Conservation (phyloP, 1,140 invertebrate genomes). For the Drosophila rufa region DNA sequence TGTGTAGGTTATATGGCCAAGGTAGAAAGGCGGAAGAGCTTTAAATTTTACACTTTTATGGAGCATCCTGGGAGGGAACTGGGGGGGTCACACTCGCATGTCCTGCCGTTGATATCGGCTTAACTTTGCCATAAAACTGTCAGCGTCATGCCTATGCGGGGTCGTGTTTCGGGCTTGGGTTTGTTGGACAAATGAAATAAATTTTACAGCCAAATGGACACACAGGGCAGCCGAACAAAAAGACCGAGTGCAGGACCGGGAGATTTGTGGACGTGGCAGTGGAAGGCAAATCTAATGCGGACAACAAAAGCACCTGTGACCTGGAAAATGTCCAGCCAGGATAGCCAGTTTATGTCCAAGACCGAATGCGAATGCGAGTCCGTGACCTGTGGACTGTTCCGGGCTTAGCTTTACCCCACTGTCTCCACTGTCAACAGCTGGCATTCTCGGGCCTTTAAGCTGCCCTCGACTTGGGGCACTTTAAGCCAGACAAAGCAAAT, state of each 20-base stretch:
- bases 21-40: conserved; percentile 63
- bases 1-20: conserved; percentile 47
- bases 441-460: conserved; percentile 51
- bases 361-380: conserved; percentile 2
- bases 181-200: conserved; percentile 76
- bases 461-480: conserved; percentile 36
- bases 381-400: conserved; percentile 7
- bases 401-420: conserved; percentile 6
- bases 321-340: conserved; percentile 62
- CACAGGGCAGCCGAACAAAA: conserved; percentile 60
- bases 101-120: conserved; percentile 82
- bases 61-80: conserved; percentile 9
- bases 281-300: conserved; percentile 76
- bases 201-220: conserved; percentile 83
- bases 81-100: conserved; percentile 58
- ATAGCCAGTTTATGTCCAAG: conserved; percentile 19
- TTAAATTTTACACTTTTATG: conserved; percentile 81
- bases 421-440: conserved; percentile 35
- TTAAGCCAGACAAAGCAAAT: conserved; percentile 71
- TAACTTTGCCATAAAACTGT: conserved; percentile 84
- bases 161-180: conserved; percentile 12
- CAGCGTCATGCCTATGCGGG: conserved; percentile 76
- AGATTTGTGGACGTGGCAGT: conserved; percentile 60
- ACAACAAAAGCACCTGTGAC: conserved; percentile 84
- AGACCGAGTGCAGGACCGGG: conserved; percentile 51